Base-by-base conservation (phyloP, 2,888 invertebrate genomes). In the Kryphioiulus occultus region DNA sequence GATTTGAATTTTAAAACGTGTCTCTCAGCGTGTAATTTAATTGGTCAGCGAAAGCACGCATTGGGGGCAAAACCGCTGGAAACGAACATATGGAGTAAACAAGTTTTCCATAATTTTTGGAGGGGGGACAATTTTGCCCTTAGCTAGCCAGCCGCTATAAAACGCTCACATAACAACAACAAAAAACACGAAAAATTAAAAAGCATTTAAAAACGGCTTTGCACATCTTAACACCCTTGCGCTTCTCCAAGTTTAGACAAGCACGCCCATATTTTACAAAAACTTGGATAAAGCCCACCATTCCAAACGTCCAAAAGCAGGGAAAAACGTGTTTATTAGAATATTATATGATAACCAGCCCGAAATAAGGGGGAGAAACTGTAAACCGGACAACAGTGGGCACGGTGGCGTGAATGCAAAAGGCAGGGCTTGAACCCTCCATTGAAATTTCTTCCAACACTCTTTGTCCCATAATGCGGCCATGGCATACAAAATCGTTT, bases 1-100 rank as follows among this genome's bases (percentile, higher is more conserved):
- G n/a, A 59, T 59, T 59, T 59, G 59, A 59, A 59, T n/a, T 59
- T 59, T 59, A n/a, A 59, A 59, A 59, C n/a, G n/a, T 59, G 59
- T 59, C 59, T 59, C n/a, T 22, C 59, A 9, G 22, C 59, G 59
- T 47, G 17, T 15, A 15, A 15, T 47, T 47, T 47, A 47, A 47
- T 15, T 59, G 59, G 59, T 59, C 59, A 59, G n/a, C 59, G 59
- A 59, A 59, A 22, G n/a, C n/a, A n/a, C n/a, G 59, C n/a, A 59
- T 47, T 47, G 1, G 17, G 12, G 15, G 15, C 1, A 47, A 47
- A 47, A 47, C 47, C 10, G 42, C 47, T 47, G 47, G 17, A 9
- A 15, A 9, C 19, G n/a, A 59, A 22, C 59, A 59, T 59, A 59
- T n/a, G n/a, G 59, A 9, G 59, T n/a, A 59, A 59, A 59, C 59